Base-by-base conservation (phyloP, 2,797 vertebrate genomes). In the Pristis pectinata region DNA sequence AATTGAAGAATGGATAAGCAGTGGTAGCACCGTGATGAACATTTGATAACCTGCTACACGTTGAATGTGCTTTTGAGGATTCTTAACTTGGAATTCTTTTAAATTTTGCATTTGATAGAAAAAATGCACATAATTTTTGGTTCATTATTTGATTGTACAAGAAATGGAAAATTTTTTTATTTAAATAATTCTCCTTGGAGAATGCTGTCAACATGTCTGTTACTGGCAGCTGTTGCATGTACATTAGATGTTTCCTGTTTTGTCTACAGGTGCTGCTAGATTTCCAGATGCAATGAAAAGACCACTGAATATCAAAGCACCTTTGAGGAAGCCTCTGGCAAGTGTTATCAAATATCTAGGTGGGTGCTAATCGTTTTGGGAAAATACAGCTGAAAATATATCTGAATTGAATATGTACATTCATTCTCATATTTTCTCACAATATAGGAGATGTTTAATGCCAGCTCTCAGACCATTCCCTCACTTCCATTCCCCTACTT, bases 271-370 rank as follows among this genome's bases (percentile, higher is more conserved):
- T 97, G 98, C 99, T 97, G 98, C 98, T 96, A 98, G 98, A 96
- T 98, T 97, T 95, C 98, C 98, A 72, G 98, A 99, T 94, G 98
- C 98, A 95, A 97, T 98, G 96, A 98, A 98, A 96, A 98, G 98
- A 95, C 98, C 98, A 93, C 97, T 98, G 96, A 98, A 98, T 97
- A 98, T 98, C 97, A 98, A 98, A 97, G 98, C 97, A 94, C 97
- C 97, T 96, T 97, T 97, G 95, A 98, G 99, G 97, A 99, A 98
- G 95, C 98, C 98, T 95, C 97, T 99, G 97, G 98, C 98, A 95
- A 99, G 98, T 96, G 97, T 99, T 96, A 97, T 99, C 97, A 98
- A 98, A 96, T 99, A 99, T 97, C 97, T 99, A 97, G 99, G 99
- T 99, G 97, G 77, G 97, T 97, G 96, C 96, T 95, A 2, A 67